A percentile compares a stretch with the other conserved stretches of the same genome.
These are phyloP conservation scores for Gnathochromis pfefferi DNA, from an alignment of 2,113 vertebrate species.

Conservation along the genomic window DNA sequence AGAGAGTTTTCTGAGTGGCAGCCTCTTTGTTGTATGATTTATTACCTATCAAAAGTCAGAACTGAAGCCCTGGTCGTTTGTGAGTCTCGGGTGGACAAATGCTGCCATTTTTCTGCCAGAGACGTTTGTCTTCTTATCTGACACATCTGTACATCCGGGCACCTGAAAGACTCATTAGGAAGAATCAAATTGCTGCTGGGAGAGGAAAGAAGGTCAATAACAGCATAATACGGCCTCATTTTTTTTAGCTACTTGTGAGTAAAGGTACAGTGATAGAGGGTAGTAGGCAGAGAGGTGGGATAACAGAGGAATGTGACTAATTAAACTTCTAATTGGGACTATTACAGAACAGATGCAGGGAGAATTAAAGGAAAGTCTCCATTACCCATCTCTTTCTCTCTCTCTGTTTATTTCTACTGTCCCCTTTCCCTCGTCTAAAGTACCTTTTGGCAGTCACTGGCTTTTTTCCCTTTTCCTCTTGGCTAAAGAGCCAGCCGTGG, in stretches of 20 bases:
- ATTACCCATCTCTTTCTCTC: conserved; percentile 2
- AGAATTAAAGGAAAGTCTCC: conserved; percentile 43
- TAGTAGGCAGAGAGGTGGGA: neutral
- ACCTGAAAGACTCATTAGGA: neutral
- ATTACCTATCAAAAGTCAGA: conserved; percentile 47
- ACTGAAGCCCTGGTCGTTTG: conserved; percentile 1
- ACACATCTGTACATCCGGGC: neutral
- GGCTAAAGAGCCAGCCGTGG: conserved; percentile 60
- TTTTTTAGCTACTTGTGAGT: neutral
- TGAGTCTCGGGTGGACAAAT: conserved; percentile 35
- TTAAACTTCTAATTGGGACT: conserved; percentile 60
- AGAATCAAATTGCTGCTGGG: neutral
- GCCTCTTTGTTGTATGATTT: conserved; percentile 60
- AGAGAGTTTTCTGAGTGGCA: conserved; percentile 24
- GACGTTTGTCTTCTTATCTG: neutral
- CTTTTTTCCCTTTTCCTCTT: conserved; percentile 49
- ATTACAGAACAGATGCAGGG: conserved; percentile 57
- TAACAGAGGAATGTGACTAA: conserved; percentile 39
- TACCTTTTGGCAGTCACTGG: conserved; percentile 45
- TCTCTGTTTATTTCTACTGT: conserved; percentile 39
- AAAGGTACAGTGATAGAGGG: neutral
- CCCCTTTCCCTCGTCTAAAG: conserved; percentile 33
- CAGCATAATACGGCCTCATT: neutral
- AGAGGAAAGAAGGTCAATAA: neutral
- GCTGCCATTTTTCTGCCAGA: neutral